These are phyloP conservation scores for Laticauda colubrina DNA, from an alignment of 2,113 vertebrate species.

Conservation along the genomic window DNA sequence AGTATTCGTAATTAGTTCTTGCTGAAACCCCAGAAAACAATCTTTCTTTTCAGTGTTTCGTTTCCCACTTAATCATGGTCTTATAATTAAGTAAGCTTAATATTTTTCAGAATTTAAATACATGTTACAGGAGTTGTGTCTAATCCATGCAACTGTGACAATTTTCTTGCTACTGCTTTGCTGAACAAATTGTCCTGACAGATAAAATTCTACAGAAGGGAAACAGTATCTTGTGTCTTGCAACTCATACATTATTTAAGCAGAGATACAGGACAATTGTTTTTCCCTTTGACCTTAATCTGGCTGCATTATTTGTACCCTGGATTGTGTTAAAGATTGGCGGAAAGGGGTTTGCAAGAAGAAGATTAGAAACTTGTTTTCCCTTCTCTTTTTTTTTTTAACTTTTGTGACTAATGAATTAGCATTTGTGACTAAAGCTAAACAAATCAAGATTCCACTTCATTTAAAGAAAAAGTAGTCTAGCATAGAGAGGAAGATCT, in stretches of 20 bases:
- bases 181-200: neutral
- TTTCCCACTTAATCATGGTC: neutral
- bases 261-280: neutral
- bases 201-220: neutral
- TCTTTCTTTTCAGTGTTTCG: neutral
- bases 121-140: neutral
- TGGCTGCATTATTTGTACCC: neutral
- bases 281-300: conserved; percentile 4
- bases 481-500: neutral
- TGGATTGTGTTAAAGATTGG: neutral
- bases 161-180: neutral
- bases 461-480: neutral
- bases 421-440: conserved; percentile 5
- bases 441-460: neutral
- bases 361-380: conserved; percentile 8
- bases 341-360: neutral
- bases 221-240: neutral
- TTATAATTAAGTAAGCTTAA: neutral
- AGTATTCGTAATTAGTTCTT: neutral
- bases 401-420: conserved; percentile 3
- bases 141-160: neutral
- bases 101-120: neutral
- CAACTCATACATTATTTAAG: neutral
- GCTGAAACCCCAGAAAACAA: neutral
- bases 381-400: neutral